phyloP scores from a whole-genome alignment of 2,888 invertebrate species.

The Meganola albula region DNA sequence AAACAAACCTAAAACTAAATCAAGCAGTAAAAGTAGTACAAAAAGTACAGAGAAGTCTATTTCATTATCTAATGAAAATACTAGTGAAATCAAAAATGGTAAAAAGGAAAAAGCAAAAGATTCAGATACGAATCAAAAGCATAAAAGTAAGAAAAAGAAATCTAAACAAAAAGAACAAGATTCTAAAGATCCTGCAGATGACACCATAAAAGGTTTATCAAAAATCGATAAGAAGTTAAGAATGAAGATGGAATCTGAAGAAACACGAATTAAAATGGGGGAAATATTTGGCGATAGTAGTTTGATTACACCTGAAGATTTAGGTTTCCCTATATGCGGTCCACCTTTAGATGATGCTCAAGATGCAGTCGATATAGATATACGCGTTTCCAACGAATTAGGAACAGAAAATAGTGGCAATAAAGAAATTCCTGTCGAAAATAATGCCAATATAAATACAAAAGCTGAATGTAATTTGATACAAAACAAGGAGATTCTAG shows the following conservation, averaged over 20 bases:
- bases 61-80: neutral
- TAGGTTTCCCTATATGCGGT: slow-evolving; percentile 43
- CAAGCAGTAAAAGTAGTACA: neutral
- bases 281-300: slow-evolving; percentile 68
- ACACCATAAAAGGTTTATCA: slow-evolving; percentile 8
- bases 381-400: slow-evolving; percentile 2
- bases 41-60: slow-evolving; percentile 1
- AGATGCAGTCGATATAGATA: slow-evolving; percentile 43
- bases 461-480: no score
- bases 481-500: no score
- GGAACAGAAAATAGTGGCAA: neutral
- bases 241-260: slow-evolving; percentile 28
- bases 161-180: slow-evolving; percentile 26
- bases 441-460: neutral
- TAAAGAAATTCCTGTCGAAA: neutral
- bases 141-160: slow-evolving; percentile 34
- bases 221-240: slow-evolving; percentile 25
- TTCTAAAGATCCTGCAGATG: slow-evolving; percentile 18
- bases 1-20: slow-evolving; percentile 1
- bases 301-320: slow-evolving; percentile 64
- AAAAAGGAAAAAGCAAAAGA: slow-evolving; percentile 13
- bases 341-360: slow-evolving; percentile 52
- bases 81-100: slow-evolving; percentile 7
- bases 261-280: slow-evolving; percentile 43
- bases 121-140: slow-evolving; percentile 27